These are phyloP conservation scores for Aselliscus stoliczkanus DNA, from an alignment of 2,797 vertebrate genomes.

Conservation along the genomic window DNA sequence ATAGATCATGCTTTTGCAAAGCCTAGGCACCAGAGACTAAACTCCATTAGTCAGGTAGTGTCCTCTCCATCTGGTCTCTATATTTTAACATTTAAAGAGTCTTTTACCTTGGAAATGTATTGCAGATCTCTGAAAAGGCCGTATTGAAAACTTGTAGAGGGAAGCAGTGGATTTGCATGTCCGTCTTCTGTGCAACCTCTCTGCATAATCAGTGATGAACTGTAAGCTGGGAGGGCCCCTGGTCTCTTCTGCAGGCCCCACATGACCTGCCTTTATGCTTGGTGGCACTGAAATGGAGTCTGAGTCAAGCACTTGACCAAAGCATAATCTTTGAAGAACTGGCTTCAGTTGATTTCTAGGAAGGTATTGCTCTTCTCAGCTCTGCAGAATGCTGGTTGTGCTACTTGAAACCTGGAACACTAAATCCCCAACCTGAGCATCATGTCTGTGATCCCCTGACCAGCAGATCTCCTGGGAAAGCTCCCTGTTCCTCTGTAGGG, in stretches of 20 bases:
- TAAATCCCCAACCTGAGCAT: neutral
- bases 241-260: neutral
- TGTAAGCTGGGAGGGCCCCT: neutral
- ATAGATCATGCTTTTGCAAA: neutral
- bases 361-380: neutral
- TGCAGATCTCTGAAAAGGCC: neutral
- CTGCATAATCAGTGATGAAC: neutral
- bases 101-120: neutral
- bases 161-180: neutral
- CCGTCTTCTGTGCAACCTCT: neutral
- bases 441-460: neutral
- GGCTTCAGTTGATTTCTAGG: neutral
- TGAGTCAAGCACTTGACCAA: neutral
- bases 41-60: neutral
- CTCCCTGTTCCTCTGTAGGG: neutral
- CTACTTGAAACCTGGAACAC: too few species aligned
- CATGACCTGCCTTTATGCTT: neutral
- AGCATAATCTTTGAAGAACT: neutral
- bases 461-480: neutral
- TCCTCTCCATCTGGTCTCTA: neutral
- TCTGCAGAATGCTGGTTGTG: neutral
- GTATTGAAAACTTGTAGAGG: neutral
- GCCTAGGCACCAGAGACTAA: neutral
- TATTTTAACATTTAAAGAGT: neutral
- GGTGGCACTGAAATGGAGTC: neutral